Percentiles rank a stretch among this genome's conserved stretches.
phyloP scores from a whole-genome alignment of 1,140 invertebrate species.

The Latrodectus geometricus region DNA sequence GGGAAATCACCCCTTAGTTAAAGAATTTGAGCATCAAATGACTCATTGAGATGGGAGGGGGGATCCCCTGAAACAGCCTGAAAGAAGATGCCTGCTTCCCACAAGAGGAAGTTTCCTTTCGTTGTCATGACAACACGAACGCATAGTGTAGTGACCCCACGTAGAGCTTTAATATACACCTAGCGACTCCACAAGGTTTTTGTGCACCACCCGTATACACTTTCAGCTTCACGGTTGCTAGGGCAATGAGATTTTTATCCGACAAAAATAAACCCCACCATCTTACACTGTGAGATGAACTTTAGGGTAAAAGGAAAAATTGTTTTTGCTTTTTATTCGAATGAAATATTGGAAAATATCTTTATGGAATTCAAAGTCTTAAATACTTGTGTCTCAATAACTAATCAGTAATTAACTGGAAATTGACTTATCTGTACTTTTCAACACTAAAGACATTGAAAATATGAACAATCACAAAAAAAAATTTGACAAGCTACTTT shows the following conservation, averaged over 20 bases:
- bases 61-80: background rate
- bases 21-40: background rate
- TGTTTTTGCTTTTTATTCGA: too few species aligned
- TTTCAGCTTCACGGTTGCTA: constrained; percentile 37
- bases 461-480: too few species aligned
- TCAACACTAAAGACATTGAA: too few species aligned
- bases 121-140: constrained; percentile 23
- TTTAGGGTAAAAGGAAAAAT: too few species aligned
- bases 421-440: too few species aligned
- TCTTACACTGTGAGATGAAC: too few species aligned
- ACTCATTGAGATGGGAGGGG: background rate
- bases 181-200: constrained; percentile 12
- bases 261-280: constrained; percentile 35
- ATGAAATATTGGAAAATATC: too few species aligned
- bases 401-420: too few species aligned
- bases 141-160: constrained; percentile 51
- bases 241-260: constrained; percentile 25
- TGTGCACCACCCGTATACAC: constrained; percentile 41
- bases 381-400: too few species aligned
- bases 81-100: constrained; percentile 1
- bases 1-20: background rate
- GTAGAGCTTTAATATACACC: constrained; percentile 30
- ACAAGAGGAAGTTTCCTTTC: constrained; percentile 27
- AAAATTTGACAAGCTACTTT: too few species aligned
- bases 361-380: too few species aligned